Base-by-base conservation (phyloP, 2,797 vertebrate genomes). In the Eulemur mongoz region DNA sequence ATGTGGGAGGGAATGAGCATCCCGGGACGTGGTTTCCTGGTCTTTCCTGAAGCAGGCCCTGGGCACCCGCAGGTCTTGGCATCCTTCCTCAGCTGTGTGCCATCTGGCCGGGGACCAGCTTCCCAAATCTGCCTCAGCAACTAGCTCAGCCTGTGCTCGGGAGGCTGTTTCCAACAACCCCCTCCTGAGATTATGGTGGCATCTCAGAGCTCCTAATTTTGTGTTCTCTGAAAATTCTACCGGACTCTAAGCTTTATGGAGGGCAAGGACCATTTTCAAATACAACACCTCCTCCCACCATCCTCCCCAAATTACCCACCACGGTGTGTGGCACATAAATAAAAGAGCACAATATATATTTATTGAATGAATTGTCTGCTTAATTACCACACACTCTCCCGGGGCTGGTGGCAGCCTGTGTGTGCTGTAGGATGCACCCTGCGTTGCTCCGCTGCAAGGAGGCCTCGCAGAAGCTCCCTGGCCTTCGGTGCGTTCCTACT, bases 41-140 rank as follows among this genome's bases (percentile, higher is more conserved):
- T 80, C 73, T 93, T 89, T 81, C 59, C 85, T 82, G 45, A 95
- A 79, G 80, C 32, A 91, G 89, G 81, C 32, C 75, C 30, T 76
- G 45, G 54, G 91, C 61, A 83, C 48, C 80, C 78, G 92, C 87
- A 72, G 76, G 72, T 75, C 95, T 88, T 93, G 96, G 95, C 97
- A 92, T 57, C 35, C 14, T 30, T 92, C 43, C 38, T 22, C 89
- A 12, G 54, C 52, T 72, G 45, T 54, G 40, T 90, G 84, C 93
- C 93, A 94, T 59, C 76, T 97, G 93, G 96, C 88, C 27, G 65
- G 45, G 30, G 57, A 52, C 88, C 88, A 91, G 11, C 38, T 91
- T 48, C 90, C 76, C 76, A 90, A 90, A 92, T 95, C 87, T 95
- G 94, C 88, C 83, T 87, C 54, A 95, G 89, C 93, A 95, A 93